phyloP scores from a whole-genome alignment of 1,140 invertebrate genomes.

The Camponotus vicinus region DNA sequence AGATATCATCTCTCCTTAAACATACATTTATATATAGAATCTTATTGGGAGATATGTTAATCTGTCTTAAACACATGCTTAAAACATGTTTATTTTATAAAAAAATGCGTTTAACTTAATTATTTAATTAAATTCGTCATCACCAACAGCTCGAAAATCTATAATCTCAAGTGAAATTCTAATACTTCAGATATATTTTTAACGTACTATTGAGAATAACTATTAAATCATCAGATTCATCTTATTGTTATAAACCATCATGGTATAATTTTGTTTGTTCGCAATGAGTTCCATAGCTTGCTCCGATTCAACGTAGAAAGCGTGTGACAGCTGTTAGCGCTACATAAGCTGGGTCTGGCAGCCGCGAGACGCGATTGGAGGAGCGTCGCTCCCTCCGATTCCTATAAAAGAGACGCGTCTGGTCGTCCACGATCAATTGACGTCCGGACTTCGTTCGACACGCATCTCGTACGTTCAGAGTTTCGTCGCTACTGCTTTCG shows the following conservation, averaged over 20 bases:
- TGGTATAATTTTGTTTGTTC: neutral
- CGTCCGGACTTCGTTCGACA: neutral
- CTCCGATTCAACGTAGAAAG: neutral
- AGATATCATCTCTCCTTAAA: neutral
- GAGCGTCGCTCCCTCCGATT: too few species aligned
- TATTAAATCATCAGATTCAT: neutral
- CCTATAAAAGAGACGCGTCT: conserved; percentile 9
- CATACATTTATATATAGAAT: neutral
- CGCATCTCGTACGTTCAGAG: neutral
- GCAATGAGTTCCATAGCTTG: neutral
- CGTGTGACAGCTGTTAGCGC: conserved; percentile 10
- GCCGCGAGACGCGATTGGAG: conserved; percentile 28
- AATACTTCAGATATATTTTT: neutral
- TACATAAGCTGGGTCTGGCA: conserved; percentile 2
- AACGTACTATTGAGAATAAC: neutral
- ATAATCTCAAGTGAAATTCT: neutral
- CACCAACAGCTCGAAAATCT: neutral
- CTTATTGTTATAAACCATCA: conserved; percentile 4
- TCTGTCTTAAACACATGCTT: neutral
- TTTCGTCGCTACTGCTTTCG: neutral
- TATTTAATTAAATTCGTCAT: neutral
- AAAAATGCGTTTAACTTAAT: neutral
- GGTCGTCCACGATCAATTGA: neutral
- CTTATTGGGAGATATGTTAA: neutral
- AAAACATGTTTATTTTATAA: neutral